Conservation (phyloP, 2,888 invertebrate species). For the Meteorus colon region DNA sequence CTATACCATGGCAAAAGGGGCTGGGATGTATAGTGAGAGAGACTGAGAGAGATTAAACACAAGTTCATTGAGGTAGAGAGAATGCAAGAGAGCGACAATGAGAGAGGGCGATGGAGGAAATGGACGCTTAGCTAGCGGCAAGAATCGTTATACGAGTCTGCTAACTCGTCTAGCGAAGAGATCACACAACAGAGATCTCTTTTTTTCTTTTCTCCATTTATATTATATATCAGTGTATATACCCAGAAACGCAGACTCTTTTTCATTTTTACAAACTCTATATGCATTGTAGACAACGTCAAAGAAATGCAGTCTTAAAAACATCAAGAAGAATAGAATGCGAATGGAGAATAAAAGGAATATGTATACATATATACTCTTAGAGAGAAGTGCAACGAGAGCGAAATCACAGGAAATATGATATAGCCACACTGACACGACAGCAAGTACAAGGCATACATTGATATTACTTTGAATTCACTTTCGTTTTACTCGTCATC, state of each 20-base stretch:
- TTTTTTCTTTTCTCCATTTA: conserved; percentile 24
- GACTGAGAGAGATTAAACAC: conserved; percentile 29
- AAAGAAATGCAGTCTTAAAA: conserved; percentile 26
- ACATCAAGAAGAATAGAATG: conserved; percentile 18
- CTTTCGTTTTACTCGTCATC: not conserved
- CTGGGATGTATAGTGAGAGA: not conserved
- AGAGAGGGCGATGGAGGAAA: conserved; percentile 38
- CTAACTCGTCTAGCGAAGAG: conserved; percentile 60
- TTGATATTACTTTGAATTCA: not conserved
- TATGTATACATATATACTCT: not conserved
- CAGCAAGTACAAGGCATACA: not conserved
- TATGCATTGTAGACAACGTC: conserved; percentile 28
- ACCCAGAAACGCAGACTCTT: conserved; percentile 2
- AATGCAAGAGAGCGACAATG: conserved; percentile 34
- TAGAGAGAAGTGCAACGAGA: not conserved
- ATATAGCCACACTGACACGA: not conserved
- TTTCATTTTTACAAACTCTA: conserved; percentile 23
- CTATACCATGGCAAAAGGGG: conserved; percentile 1
- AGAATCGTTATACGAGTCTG: conserved; percentile 69
- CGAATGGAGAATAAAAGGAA: not conserved
- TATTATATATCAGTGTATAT: conserved; percentile 13
- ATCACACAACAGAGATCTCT: conserved; percentile 47
- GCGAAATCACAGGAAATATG: not conserved
- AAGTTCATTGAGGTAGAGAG: conserved; percentile 34
- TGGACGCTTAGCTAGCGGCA: conserved; percentile 36